Evolutionary conservation across 1,140 invertebrate genomes (phyloP), one percentile per base, ranked within the genome.

Genomic region (Mycetomoellerius zeteki): DNA sequence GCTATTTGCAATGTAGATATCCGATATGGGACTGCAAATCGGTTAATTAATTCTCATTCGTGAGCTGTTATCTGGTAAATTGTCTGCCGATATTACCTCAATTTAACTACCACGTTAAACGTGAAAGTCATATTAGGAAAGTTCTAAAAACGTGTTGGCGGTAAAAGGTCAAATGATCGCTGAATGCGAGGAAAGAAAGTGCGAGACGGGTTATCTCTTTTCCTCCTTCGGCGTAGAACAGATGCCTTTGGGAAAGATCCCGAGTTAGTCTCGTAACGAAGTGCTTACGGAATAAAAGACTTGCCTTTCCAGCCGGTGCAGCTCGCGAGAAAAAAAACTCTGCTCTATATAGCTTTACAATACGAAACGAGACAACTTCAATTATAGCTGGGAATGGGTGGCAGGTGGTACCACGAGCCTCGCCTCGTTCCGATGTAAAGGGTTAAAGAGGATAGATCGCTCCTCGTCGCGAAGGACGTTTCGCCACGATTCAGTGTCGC

Each of bases 291-390:
- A 60, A 75, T 84, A 84, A 84, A 84, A 84, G 69, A 54, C 54
- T 84, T 60, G 80, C 69, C 80, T 84, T 75, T 75, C 65, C 8
- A 50, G 27, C 37, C 77, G 14, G 47, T 47, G n/a, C 43, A 50
- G 37, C 80, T 56, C 27, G 52, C 30, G 24, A 60, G 52, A 60
- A 71, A 72, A 60, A 62, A 84, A 73, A 21, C 37, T 72, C 12
- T n/a, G 52, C 71, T n/a, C 69, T 84, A 75, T 84, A 84, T 84
- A 84, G 80, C 69, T 75, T 73, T 73, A 84, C 80, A 75, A 75
- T 84, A 84, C 80, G 80, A 84, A 75, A 84, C 80, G 69, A 84
- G 80, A 84, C 80, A 84, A 84, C 80, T 84, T 84, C 80, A 84
- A 84, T 84, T 84, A 84, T 73, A 84, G 80, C 80, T 75, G 80